Evolutionary conservation across 2,113 vertebrate species (phyloP).

Genomic region (Phalacrocorax brasilianus): DNA sequence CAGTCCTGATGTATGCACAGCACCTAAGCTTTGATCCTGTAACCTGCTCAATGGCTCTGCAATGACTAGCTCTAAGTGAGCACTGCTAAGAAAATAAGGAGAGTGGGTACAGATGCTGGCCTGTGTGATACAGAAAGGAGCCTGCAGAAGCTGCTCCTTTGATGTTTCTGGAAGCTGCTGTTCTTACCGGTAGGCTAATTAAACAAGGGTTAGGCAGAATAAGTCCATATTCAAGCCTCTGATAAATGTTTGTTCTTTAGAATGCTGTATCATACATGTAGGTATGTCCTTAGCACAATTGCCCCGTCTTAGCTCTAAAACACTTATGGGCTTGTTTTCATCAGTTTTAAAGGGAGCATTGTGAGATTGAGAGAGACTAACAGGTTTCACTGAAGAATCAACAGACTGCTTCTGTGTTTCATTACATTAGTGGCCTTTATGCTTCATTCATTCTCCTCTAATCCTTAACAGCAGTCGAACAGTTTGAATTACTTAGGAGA

Average conservation of each 20-base stretch:
- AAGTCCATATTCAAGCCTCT: not conserved
- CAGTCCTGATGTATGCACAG: not conserved
- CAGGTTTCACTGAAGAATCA: not conserved
- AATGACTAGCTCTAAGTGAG: not conserved
- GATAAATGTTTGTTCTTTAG: not conserved
- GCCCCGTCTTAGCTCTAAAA: not conserved
- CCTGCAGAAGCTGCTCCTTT: not conserved
- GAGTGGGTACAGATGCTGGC: not conserved
- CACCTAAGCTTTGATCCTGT: not conserved
- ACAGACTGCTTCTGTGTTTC: not conserved
- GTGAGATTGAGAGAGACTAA: not conserved
- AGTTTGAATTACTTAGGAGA: not conserved
- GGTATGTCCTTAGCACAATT: not conserved
- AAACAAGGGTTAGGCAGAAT: not conserved
- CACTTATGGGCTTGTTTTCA: not conserved
- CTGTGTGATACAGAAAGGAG: not conserved
- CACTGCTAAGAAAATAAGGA: not conserved
- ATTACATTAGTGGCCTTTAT: not conserved
- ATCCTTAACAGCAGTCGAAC: not conserved
- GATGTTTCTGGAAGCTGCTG: not conserved
- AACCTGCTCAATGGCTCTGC: not conserved
- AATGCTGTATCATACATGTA: fast-evolving
- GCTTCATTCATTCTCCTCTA: not conserved
- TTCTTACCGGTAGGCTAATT: not conserved
- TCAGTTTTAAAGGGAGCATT: not conserved